Evolutionary conservation across 2,113 vertebrate genomes (phyloP).

Genomic region (Cinclus cinclus): DNA sequence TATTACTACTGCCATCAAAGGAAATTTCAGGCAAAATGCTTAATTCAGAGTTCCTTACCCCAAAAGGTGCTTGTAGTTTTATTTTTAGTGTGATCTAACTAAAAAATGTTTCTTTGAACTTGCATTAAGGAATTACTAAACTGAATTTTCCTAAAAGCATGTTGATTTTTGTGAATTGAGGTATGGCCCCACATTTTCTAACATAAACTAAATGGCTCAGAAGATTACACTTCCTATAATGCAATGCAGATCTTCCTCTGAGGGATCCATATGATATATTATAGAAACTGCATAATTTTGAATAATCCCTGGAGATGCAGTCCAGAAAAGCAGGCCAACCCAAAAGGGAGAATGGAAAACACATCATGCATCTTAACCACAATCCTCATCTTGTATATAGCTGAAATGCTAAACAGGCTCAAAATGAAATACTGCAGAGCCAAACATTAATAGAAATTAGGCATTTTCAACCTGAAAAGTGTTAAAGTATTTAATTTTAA

Average conservation of each 20-base stretch:
- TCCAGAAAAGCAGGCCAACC: constrained; percentile 13
- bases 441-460: neutral
- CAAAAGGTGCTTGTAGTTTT: neutral
- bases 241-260: constrained; percentile 13
- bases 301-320: neutral
- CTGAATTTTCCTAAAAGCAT: neutral
- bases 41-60: neutral
- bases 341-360: constrained; percentile 11
- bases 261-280: neutral
- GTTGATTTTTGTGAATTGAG: neutral
- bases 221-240: constrained; percentile 14
- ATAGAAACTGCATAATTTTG: neutral
- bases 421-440: neutral
- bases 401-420: neutral
- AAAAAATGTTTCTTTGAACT: neutral
- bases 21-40: neutral
- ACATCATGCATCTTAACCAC: neutral
- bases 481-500: neutral
- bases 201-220: neutral
- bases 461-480: neutral
- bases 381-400: neutral
- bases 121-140: neutral
- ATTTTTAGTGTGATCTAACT: neutral
- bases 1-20: neutral
- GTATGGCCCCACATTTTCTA: neutral